Base-by-base conservation (phyloP, 2,113 vertebrate species). In the Isichthys henryi region DNA sequence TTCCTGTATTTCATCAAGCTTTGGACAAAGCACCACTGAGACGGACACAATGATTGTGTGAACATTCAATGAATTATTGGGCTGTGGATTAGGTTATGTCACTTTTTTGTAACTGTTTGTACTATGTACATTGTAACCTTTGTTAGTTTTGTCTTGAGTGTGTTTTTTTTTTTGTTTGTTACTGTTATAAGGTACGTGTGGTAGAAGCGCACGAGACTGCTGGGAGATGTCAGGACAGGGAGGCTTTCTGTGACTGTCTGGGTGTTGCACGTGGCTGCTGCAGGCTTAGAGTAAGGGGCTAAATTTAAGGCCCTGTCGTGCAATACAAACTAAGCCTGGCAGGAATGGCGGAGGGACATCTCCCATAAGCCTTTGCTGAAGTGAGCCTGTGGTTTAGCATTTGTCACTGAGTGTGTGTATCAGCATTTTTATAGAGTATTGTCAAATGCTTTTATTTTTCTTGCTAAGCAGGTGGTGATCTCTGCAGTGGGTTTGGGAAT, bases 301-400 rank as follows among this genome's bases (percentile, higher is more conserved):
- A 11, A 84, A 85, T 58, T 53, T 53, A 80, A 27, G 50, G 84
- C 82, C 83, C 83, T 27, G 35, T 87, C 77, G 58, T 87, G 87
- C 88, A 86, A 52, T 88, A 90, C 89, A 85, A 87, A 90, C 53
- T 87, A 48, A 88, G 82, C 83, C 11, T 70, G 31, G 84, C 77
- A 87, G 46, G 43, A 17, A 23, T 19, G 53, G 48, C 9, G 17
- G 86, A 52, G 19, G 11, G 48, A 10, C 93, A 91, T 90, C 90
- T 94, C 93, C 95, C 94, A 94, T 93, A 93, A 89, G 93, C 88
- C 92, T 94, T 95, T 94, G 94, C 93, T 95, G 84, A 90, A 93
- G 93, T 93, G 92, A 94, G 93, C 94, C 94, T 91, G 92, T 93
- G 92, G 88, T 89, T 90, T 91, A 77, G 70, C 89, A 89, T 49